Conservation (phyloP, 2,797 vertebrate species). For the Pseudochirops cupreus region DNA sequence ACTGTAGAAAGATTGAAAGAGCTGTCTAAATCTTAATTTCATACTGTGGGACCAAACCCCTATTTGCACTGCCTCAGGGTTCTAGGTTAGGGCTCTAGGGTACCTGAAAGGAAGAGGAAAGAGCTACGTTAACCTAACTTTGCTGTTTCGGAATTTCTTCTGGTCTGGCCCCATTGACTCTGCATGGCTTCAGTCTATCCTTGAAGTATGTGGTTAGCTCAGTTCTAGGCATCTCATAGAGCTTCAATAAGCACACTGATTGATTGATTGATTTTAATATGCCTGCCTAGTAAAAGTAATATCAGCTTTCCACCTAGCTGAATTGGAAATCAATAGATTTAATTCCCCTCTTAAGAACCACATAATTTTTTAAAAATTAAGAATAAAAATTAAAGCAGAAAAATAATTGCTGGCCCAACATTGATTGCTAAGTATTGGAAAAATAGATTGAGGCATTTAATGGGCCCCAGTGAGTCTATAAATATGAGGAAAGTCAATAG, state of each 20-base stretch:
- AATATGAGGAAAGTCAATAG: conserved; percentile 54
- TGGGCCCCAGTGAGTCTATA: conserved; percentile 42
- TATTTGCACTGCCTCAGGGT: not conserved
- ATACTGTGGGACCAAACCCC: not conserved
- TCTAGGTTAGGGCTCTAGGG: not conserved
- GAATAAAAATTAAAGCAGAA: conserved; percentile 74
- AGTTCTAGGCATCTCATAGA: conserved; percentile 1
- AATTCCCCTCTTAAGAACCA: conserved; percentile 68
- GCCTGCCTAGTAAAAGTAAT: conserved; percentile 15
- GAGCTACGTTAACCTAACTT: not conserved
- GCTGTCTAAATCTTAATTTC: not conserved
- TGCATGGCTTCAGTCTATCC: not conserved
- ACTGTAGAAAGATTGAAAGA: not conserved
- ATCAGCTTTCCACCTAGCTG: conserved; percentile 57
- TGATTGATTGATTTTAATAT: conserved; percentile 61
- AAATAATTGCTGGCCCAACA: conserved; percentile 61
- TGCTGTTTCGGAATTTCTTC: not conserved
- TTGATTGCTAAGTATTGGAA: conserved; percentile 61
- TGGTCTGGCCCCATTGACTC: not conserved
- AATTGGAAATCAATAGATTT: conserved; percentile 69
- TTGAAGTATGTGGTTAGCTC: conserved; percentile 21
- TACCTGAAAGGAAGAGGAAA: not conserved
- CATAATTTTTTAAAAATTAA: conserved; percentile 2
- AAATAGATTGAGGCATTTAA: conserved; percentile 34
- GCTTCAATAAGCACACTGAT: conserved; percentile 25